phyloP scores from a whole-genome alignment of 2,113 vertebrate species.

The Scomber scombrus region DNA sequence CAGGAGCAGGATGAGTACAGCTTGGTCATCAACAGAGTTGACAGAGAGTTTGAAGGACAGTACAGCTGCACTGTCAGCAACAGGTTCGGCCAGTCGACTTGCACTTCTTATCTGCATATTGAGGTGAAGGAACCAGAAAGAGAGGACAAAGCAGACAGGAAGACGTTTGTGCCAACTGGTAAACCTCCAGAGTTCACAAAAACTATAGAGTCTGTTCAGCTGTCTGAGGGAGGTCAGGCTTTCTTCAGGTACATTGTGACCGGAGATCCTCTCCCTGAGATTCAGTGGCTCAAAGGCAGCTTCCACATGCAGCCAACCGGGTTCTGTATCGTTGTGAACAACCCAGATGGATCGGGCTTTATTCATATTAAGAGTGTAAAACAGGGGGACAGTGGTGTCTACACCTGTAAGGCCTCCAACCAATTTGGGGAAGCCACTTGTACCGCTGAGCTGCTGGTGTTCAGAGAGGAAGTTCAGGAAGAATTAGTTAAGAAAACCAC shows the following conservation, averaged over 20 bases:
- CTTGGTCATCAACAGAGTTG: conserved; percentile 85
- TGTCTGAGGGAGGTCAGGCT: conserved; percentile 81
- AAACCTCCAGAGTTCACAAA: conserved; percentile 85
- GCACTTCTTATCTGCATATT: conserved; percentile 86
- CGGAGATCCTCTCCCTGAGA: conserved; percentile 85
- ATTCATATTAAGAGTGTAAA: conserved; percentile 82
- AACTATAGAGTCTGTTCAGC: conserved; percentile 78
- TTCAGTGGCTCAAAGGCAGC: conserved; percentile 88
- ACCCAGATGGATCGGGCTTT: conserved; percentile 87
- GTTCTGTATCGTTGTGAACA: conserved; percentile 77
- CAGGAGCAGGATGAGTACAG: conserved; percentile 87
- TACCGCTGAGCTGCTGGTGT: conserved; percentile 85
- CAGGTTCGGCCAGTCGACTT: conserved; percentile 81
- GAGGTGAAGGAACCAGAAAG: conserved; percentile 66
- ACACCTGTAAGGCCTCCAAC: conserved; percentile 87
- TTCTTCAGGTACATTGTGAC: conserved; percentile 85
- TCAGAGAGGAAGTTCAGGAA: conserved; percentile 65
- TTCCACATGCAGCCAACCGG: conserved; percentile 77
- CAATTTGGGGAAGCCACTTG: conserved; percentile 84
- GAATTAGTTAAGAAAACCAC: conserved; percentile 65
- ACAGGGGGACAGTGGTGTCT: conserved; percentile 85
- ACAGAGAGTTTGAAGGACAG: conserved; percentile 87
- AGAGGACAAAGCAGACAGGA: conserved; percentile 23
- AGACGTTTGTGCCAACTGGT: conserved; percentile 31
- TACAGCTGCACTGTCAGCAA: conserved; percentile 89